Base-by-base conservation (phyloP, 2,888 invertebrate genomes). In the Synanthedon andrenaeformis region DNA sequence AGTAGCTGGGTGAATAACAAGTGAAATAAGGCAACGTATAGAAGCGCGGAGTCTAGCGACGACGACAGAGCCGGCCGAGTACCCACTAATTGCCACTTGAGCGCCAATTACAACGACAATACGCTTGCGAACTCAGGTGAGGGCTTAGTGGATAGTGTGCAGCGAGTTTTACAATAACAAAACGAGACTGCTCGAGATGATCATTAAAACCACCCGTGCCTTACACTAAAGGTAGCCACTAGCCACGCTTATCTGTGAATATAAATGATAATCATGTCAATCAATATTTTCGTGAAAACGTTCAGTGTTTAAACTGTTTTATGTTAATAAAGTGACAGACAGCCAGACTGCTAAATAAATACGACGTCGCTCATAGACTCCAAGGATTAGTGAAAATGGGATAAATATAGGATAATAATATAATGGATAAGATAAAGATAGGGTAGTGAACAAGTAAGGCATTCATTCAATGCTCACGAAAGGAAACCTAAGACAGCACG, bases 21-120 rank as follows among this genome's bases (percentile, higher is more conserved):
- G 68, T 66, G 70, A 68, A 64, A 67, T 69, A 72, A 75, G 72
- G 73, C 66, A 58, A 68, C 62, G 66, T 67, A 60, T 69, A 66
- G 65, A 61, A 66, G 57, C 59, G 63, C 67, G 68, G 66, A 35
- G 62, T 64, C 65, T 66, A 62, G 67, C 67, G 70, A 73, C 77
- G 70, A 73, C 77, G 77, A 75, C 74, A 73, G 72, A 70, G 72
- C 69, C 66, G 67, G 72, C 69, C 66, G 67, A 79, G 77, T 70
- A 76, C 67, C 66, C 68, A 70, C 75, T 82, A 85, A 83, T 85
- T 83, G 82, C 76, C 82, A 79, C 82, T 83, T 69, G 67, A 79
- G 78, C 74, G 71, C 77, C 83, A 84, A 84, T 84, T 83, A 82
- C 76, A 74, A 64, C 64, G 72, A 72, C 73, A 73, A 67, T 69